A percentile compares a stretch with the other conserved stretches of the same genome.
These are phyloP conservation scores for Zonitis immaculata DNA, from an alignment of 2,888 invertebrate genomes.

Conservation along the genomic window DNA sequence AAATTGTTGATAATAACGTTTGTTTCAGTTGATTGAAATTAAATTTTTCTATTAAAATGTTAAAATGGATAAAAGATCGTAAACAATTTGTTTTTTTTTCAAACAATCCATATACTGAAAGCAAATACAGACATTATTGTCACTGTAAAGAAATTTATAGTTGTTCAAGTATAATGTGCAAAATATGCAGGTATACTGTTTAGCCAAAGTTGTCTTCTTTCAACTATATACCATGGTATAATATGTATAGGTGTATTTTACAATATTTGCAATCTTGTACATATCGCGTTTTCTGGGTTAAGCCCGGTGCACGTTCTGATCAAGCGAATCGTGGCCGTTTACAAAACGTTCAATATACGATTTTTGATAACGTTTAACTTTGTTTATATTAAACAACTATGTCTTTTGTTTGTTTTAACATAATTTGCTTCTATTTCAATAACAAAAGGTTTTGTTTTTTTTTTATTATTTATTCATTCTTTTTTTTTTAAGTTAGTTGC, in stretches of 20 bases:
- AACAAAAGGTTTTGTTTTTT: constrained; percentile 22
- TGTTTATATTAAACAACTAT: constrained; percentile 17
- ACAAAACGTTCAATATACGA: constrained; percentile 26
- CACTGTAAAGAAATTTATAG: constrained; percentile 19
- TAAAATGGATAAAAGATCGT: constrained; percentile 16
- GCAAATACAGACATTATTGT: constrained; percentile 24
- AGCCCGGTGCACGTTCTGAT: constrained; percentile 25
- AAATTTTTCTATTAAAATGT: constrained; percentile 15
- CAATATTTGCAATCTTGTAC: constrained; percentile 27
- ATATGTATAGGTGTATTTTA: constrained; percentile 14
- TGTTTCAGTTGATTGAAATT: constrained; percentile 15
- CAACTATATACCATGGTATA: constrained; percentile 1
- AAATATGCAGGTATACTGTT: constrained; percentile 22
- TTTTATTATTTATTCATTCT: too few relatives aligned
- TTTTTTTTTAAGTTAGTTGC: constrained; percentile 12
- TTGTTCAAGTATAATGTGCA: constrained; percentile 14
- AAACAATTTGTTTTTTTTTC: constrained; percentile 20
- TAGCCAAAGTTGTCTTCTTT: constrained; percentile 6
- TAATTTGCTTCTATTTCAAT: constrained; percentile 29
- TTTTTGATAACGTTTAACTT: constrained; percentile 32
- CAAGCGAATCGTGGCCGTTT: constrained; percentile 28
- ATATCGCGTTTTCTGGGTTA: constrained; percentile 30
- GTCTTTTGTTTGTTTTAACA: constrained; percentile 29
- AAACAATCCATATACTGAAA: constrained; percentile 15
- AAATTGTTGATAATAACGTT: not conserved